These are phyloP conservation scores for Ormia ochracea DNA, from an alignment of 2,888 invertebrate genomes.

Conservation along the genomic window DNA sequence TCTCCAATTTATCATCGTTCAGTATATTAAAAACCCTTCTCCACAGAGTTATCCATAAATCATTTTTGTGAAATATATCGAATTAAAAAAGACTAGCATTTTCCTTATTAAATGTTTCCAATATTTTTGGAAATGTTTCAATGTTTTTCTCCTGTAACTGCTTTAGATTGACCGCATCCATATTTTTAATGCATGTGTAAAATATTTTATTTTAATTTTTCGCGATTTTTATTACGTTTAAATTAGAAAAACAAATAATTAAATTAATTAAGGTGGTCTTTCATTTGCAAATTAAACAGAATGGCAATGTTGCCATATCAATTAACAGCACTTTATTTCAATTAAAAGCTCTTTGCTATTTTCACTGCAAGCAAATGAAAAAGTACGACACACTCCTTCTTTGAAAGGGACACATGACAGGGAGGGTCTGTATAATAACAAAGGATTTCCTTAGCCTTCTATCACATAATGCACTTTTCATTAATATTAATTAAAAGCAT, in stretches of 20 bases:
- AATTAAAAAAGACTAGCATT: conserved; percentile 74
- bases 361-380: too few relatives aligned
- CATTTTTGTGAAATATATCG: conserved; percentile 72
- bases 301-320: neutral
- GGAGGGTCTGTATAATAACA: too few relatives aligned
- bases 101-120: conserved; percentile 72
- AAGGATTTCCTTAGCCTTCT: too few relatives aligned
- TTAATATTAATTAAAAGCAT: too few relatives aligned
- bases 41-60: conserved; percentile 75
- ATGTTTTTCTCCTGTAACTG: conserved; percentile 69
- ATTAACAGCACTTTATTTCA: too few relatives aligned
- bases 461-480: too few relatives aligned
- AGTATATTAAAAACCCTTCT: conserved; percentile 72
- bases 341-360: too few relatives aligned
- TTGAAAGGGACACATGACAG: too few relatives aligned
- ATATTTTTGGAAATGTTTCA: conserved; percentile 68
- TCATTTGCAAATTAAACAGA: neutral
- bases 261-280: neutral
- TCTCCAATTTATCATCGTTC: conserved; percentile 67
- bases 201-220: neutral
- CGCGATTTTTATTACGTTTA: neutral
- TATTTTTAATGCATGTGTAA: conserved; percentile 51
- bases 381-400: too few relatives aligned
- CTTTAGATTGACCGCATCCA: conserved; percentile 73
- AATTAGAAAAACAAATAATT: neutral